phyloP scores from a whole-genome alignment of 2,113 vertebrate species.

The Eublepharis macularius region DNA sequence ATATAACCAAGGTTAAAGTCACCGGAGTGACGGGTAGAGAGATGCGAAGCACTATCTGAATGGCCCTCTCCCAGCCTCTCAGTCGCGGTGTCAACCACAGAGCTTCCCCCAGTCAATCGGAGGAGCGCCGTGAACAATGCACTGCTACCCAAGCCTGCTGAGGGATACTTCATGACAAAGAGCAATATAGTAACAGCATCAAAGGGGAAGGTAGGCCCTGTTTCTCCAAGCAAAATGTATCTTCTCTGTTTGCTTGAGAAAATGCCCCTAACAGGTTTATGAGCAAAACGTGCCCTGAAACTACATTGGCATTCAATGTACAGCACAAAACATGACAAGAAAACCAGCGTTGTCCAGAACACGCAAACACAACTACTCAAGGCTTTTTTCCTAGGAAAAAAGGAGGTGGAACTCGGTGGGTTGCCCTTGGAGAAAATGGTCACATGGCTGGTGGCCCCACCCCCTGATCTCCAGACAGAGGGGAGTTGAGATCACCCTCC shows the following conservation, averaged over 20 bases:
- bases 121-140: background rate
- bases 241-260: background rate
- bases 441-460: too few species aligned
- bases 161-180: background rate
- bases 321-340: background rate
- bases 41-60: background rate
- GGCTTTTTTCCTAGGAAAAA: too few species aligned
- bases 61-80: background rate
- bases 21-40: background rate
- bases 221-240: background rate
- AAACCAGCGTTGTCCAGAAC: background rate
- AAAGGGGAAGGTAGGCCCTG: too few species aligned
- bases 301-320: too few species aligned
- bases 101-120: background rate
- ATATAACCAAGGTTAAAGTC: background rate
- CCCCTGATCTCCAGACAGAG: too few species aligned
- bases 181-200: background rate
- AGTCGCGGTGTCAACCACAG: too few species aligned
- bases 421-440: too few species aligned
- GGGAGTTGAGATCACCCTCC: too few species aligned
- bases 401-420: too few species aligned
- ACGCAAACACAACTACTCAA: background rate
- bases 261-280: background rate
- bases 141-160: background rate
- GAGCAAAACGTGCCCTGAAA: background rate